Percentiles rank a stretch among this genome's conserved stretches.
phyloP scores from a whole-genome alignment of 2,797 vertebrate genomes.

The Malurus leucopterus region DNA sequence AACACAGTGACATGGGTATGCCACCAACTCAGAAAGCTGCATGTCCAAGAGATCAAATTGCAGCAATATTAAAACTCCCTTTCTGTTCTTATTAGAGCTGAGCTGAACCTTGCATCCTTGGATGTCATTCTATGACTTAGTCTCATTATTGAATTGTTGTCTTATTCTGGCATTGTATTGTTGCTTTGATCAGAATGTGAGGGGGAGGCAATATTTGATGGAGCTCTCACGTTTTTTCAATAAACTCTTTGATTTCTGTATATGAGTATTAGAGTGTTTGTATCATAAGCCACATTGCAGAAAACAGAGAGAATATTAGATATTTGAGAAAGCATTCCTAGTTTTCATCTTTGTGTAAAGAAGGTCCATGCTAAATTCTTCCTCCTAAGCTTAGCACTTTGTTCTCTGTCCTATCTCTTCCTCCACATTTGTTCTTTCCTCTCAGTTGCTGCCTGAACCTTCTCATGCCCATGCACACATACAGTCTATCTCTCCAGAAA shows the following conservation, averaged over 20 bases:
- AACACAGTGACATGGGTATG: not conserved
- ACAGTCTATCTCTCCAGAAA: not conserved
- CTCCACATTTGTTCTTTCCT: not conserved
- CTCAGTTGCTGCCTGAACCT: not conserved
- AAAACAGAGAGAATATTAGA: not conserved
- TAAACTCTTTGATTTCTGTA: not conserved
- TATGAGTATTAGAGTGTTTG: not conserved
- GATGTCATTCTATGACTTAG: not conserved
- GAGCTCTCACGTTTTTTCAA: not conserved
- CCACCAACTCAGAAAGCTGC: not conserved
- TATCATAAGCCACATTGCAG: not conserved
- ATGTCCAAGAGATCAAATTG: not conserved
- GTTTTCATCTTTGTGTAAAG: not conserved
- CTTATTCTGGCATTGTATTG: not conserved
- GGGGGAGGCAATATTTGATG: not conserved
- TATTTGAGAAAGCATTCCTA: not conserved
- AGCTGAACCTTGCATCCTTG: not conserved
- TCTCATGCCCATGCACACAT: not conserved
- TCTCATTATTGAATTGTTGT: not conserved
- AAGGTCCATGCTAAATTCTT: not conserved
- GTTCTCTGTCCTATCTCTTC: not conserved
- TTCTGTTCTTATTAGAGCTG: not conserved
- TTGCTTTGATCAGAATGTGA: slow-evolving; percentile 30
- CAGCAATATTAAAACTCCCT: not conserved
- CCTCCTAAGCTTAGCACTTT: not conserved